Percentiles rank a stretch among this genome's conserved stretches.
These are phyloP conservation scores for Mus pahari DNA, from an alignment of 2,113 vertebrate genomes.

Conservation along the genomic window DNA sequence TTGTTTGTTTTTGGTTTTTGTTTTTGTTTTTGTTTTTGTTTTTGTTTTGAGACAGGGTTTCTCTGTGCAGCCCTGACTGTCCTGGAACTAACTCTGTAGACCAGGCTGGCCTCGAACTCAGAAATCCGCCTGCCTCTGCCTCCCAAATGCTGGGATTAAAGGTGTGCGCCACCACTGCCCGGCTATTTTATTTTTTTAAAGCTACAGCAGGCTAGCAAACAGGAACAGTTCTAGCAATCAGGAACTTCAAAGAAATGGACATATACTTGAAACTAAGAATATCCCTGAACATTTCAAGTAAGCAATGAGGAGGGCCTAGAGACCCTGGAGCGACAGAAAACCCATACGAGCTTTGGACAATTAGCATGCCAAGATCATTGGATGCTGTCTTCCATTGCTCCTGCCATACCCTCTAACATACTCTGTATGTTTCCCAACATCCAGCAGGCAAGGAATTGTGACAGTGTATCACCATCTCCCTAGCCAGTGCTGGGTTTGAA, in stretches of 20 bases:
- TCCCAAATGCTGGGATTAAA: no score
- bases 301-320: not conserved
- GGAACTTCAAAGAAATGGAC: slow-evolving; percentile 4
- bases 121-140: no score
- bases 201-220: not conserved
- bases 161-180: no score
- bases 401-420: not conserved
- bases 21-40: no score
- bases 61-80: no score
- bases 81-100: no score
- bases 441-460: not conserved
- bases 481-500: not conserved
- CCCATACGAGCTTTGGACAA: not conserved
- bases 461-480: not conserved
- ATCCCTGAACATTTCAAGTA: not conserved
- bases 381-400: not conserved
- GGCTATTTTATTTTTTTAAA: not conserved
- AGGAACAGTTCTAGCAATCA: slow-evolving; percentile 38
- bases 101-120: no score
- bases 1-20: no score
- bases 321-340: not conserved
- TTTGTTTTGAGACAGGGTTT: no score
- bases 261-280: slow-evolving; percentile 15
- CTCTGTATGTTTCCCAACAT: not conserved
- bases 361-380: not conserved